Evolutionary conservation across 2,888 invertebrate genomes (phyloP), one percentile per base, ranked within the genome.

Genomic region (Trichacis sp.): DNA sequence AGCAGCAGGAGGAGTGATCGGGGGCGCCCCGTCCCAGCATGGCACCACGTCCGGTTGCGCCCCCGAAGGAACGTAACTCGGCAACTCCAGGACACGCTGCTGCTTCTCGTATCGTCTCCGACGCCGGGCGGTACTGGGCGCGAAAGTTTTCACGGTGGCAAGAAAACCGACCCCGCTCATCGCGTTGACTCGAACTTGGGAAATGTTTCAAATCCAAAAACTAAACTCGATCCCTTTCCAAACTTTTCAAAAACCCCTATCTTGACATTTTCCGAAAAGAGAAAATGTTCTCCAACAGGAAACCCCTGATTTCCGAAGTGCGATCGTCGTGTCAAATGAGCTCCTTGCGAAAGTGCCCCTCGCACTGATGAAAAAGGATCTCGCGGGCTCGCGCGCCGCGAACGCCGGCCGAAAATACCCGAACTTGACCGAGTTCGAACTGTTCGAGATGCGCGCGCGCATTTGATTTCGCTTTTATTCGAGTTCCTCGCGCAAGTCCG

Each of bases 1-100:
- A 57, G 89, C 90, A 6, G 90, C 90, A 12, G 91, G 91, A 19
- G 90, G 90, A 24, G 90, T 90, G 69, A 90, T 90, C 20, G 90
- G 90, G 20, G 88, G 87, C 66, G 87, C 89, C 4, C 85, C 81
- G 72, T 88, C 88, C 88, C 88, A 89, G 69, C 84, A 85, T 30
- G 88, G 87, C 54, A 88, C 87, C 50, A 87, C 87, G 73, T 88
- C 88, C 48, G 88, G 87, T 64, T 86, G 86, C 68, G 82, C 77
- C 64, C 82, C 68, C 64, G 73, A 74, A 17, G 68, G 58, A 51
- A 68, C 64, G 62, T 74, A 77, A 42, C 78, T 78, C 8, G 78
- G 70, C 43, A 83, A 70, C 57, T 83, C 82, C 61, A 88, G 81
- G 64, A 86, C 85, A 66, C 86, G 79, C 69, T 87, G 86, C 79